These are phyloP conservation scores for Acrobasis consociella DNA, from an alignment of 2,888 invertebrate genomes.

Conservation along the genomic window DNA sequence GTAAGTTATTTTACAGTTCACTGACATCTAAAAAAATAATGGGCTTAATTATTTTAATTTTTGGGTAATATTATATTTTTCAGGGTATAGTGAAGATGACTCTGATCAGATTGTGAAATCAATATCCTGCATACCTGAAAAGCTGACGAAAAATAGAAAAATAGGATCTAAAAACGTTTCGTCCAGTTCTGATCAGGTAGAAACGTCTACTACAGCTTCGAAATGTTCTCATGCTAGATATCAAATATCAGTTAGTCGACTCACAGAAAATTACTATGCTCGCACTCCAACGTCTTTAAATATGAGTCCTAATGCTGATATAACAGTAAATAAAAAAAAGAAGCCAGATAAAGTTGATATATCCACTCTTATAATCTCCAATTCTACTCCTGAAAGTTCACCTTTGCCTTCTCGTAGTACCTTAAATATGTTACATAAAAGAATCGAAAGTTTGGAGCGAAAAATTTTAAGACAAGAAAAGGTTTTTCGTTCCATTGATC, in stretches of 20 bases:
- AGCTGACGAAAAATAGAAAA: constrained; percentile 40
- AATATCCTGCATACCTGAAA: constrained; percentile 42
- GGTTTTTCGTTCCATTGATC: constrained; percentile 64
- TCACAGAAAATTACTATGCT: constrained; percentile 62
- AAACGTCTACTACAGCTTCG: constrained; percentile 43
- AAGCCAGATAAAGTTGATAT: constrained; percentile 56
- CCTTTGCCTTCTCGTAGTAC: constrained; percentile 39
- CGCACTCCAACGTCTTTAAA: constrained; percentile 55
- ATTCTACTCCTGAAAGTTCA: constrained; percentile 54
- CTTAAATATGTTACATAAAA: constrained; percentile 54
- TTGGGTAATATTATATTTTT: constrained; percentile 29
- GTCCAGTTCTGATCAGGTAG: constrained; percentile 46
- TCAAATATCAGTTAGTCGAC: constrained; percentile 38
- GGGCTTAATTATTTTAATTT: not conserved
- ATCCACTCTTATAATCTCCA: constrained; percentile 55
- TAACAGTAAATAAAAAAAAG: constrained; percentile 46
- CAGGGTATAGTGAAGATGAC: constrained; percentile 57
- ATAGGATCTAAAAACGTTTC: constrained; percentile 44
- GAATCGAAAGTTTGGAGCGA: constrained; percentile 63
- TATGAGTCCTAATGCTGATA: constrained; percentile 57
- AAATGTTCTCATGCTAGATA: constrained; percentile 45
- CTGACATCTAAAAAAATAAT: too few relatives aligned
- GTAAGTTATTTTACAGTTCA: constrained; percentile 45
- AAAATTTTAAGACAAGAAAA: constrained; percentile 68
- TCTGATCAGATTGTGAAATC: constrained; percentile 45